Evolutionary conservation across 2,888 invertebrate genomes (phyloP).

Genomic region (Synanthedon formicaeformis): DNA sequence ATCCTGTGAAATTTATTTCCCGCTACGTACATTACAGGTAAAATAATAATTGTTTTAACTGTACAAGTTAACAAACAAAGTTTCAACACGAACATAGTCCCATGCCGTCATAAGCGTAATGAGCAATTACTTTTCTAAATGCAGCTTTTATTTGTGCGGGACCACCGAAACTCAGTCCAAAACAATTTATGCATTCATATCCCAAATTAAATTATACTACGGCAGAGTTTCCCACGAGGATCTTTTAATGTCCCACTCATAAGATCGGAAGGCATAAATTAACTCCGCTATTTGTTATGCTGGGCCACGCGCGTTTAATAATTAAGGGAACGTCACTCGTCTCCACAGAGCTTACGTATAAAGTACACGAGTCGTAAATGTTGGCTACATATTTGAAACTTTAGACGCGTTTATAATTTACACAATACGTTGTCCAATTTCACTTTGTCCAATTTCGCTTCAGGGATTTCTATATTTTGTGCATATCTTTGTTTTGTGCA

Average conservation of each 20-base stretch:
- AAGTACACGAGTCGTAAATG: not conserved
- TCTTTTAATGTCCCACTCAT: constrained; percentile 49
- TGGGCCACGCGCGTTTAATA: constrained; percentile 27
- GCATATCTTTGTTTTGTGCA: not conserved
- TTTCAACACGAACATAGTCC: not conserved
- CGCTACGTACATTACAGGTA: no score
- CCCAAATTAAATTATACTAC: constrained; percentile 42
- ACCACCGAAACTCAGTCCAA: constrained; percentile 15
- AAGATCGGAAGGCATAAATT: constrained; percentile 52
- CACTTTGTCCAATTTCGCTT: not conserved
- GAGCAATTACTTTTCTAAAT: constrained; percentile 8
- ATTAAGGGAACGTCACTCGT: constrained; percentile 15
- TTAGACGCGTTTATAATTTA: not conserved
- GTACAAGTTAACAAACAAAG: not conserved
- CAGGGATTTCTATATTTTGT: not conserved
- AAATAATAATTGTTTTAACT: no score
- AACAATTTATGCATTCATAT: constrained; percentile 36
- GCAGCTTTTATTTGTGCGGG: constrained; percentile 7
- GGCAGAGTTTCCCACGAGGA: constrained; percentile 35
- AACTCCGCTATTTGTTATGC: constrained; percentile 50
- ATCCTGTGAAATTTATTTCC: no score
- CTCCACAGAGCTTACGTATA: not conserved
- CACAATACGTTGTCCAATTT: not conserved
- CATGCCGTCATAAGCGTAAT: constrained; percentile 4
- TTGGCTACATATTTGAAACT: not conserved